These are phyloP conservation scores for Mirza zaza DNA, from an alignment of 2,113 vertebrate genomes.

Conservation along the genomic window DNA sequence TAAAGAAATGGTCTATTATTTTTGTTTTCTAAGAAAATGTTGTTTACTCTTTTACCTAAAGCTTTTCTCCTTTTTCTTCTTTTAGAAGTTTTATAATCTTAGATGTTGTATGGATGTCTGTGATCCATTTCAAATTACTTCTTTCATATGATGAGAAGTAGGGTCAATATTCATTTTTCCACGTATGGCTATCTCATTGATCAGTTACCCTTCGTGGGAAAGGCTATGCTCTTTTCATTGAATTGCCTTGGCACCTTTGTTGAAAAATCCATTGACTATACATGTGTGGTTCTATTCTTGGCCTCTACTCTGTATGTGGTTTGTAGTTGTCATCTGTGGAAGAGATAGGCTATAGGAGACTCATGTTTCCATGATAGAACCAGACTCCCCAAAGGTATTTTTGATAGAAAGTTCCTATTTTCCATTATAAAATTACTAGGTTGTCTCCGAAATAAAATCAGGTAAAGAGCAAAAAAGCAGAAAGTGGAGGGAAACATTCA, in stretches of 20 bases:
- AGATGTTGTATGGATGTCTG: background rate
- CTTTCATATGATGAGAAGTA: background rate
- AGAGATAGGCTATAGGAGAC: no score
- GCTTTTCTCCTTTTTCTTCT: background rate
- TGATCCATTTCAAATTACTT: background rate
- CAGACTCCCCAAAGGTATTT: background rate
- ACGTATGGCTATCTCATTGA: background rate
- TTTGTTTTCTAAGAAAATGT: conserved; percentile 30
- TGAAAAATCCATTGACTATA: background rate
- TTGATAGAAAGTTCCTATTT: background rate
- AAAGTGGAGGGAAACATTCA: background rate
- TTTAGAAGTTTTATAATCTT: background rate
- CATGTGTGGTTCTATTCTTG: background rate
- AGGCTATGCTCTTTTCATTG: background rate
- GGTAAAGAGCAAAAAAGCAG: background rate
- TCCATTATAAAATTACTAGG: background rate
- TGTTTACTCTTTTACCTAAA: background rate
- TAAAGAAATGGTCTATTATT: background rate
- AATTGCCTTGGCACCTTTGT: background rate
- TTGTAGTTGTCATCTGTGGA: background rate
- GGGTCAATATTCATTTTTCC: background rate
- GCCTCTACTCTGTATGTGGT: background rate
- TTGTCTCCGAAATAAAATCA: background rate
- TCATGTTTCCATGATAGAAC: background rate
- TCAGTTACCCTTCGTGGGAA: background rate